Percentiles rank a stretch among this genome's conserved stretches.
Conservation (phyloP, 2,113 vertebrate genomes). For the Coreoperca whiteheadi region DNA sequence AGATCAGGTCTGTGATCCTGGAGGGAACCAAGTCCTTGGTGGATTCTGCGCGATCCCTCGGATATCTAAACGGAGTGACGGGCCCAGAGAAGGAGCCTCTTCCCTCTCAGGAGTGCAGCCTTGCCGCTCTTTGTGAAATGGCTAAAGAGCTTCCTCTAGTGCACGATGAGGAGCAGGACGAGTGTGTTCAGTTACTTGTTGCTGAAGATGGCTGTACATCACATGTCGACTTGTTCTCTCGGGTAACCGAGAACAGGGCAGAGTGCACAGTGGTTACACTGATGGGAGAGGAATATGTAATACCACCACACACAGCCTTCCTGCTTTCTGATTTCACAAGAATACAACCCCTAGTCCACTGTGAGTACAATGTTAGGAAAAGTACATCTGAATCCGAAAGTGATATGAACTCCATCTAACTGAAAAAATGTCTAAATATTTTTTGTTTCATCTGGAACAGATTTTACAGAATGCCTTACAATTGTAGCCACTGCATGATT, state of each 20-base stretch:
- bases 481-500: not conserved
- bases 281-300: conserved; percentile 91
- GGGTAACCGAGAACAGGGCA: conserved; percentile 86
- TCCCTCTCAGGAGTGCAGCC: conserved; percentile 72
- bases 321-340: conserved; percentile 93
- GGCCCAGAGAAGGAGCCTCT: conserved; percentile 45
- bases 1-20: conserved; percentile 88
- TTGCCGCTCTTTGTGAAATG: conserved; percentile 93
- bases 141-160: conserved; percentile 87
- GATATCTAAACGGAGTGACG: conserved; percentile 79
- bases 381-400: no score
- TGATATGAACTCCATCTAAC: not conserved
- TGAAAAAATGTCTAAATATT: not conserved
- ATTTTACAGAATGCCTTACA: not conserved
- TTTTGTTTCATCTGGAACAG: not conserved
- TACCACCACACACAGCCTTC: conserved; percentile 90
- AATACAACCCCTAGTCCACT: conserved; percentile 88
- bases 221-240: conserved; percentile 87
- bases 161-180: conserved; percentile 67
- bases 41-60: conserved; percentile 83
- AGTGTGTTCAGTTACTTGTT: conserved; percentile 64
- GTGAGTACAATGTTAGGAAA: conserved; percentile 83
- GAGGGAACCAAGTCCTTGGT: conserved; percentile 87
- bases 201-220: conserved; percentile 53
- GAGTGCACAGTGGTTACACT: conserved; percentile 83